These are phyloP conservation scores for Pterocles burchelli DNA, from an alignment of 2,113 vertebrate species.

Conservation along the genomic window DNA sequence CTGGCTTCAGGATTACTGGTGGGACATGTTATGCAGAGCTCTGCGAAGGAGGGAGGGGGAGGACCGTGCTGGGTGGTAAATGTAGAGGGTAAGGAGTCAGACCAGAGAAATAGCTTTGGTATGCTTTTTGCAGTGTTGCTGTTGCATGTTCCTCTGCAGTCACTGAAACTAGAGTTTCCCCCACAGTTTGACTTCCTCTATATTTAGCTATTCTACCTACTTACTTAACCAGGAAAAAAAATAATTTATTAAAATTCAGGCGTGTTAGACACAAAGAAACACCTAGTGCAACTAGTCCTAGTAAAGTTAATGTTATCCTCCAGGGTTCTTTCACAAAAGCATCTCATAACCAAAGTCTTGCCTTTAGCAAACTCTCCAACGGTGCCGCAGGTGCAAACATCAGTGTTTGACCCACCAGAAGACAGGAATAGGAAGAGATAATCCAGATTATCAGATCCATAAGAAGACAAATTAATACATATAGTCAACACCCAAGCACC, in stretches of 20 bases:
- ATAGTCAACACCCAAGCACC: neutral
- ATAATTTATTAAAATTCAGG: constrained; percentile 24
- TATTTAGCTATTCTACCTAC: constrained; percentile 15
- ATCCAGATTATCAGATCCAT: neutral
- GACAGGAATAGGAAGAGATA: neutral
- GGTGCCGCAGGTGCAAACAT: neutral
- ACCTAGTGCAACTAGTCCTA: neutral
- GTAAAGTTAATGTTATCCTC: neutral
- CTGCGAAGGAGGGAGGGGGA: neutral
- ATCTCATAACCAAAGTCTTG: neutral
- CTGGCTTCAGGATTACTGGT: neutral
- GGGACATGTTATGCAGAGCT: rapidly evolving
- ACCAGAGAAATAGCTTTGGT: neutral
- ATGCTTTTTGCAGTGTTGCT: neutral
- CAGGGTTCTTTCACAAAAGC: neutral
- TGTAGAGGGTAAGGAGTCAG: rapidly evolving
- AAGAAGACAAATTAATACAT: neutral
- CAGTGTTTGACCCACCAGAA: neutral
- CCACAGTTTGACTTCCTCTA: neutral
- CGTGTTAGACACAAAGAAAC: neutral
- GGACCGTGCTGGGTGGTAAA: neutral
- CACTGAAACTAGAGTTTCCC: neutral
- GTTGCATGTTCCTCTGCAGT: neutral
- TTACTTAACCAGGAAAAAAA: constrained; percentile 18
- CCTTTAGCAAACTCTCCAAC: neutral